Evolutionary conservation across 2,888 invertebrate genomes (phyloP).

Genomic region (Brenthis hecate): DNA sequence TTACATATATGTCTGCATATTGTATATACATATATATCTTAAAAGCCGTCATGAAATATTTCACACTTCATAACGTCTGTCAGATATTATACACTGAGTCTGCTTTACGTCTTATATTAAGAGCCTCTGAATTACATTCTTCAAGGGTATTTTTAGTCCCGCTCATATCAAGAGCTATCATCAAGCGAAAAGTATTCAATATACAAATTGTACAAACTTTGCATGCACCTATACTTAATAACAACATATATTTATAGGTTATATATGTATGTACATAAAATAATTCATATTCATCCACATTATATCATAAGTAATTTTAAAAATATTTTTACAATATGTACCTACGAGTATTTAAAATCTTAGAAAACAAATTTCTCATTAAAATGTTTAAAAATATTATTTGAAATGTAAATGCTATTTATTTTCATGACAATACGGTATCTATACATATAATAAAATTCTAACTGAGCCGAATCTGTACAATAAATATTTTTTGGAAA

Average conservation of each 20-base stretch:
- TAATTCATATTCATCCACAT: background rate
- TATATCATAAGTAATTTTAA: no score
- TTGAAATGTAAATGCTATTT: no score
- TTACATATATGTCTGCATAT: background rate
- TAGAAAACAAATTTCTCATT: no score
- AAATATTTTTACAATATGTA: no score
- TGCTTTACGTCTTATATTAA: constrained; percentile 58
- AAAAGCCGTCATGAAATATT: constrained; percentile 32
- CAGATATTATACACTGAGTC: constrained; percentile 60
- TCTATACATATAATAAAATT: no score
- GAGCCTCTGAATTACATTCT: constrained; percentile 45
- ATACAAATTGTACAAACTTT: constrained; percentile 13
- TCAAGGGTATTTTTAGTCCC: constrained; percentile 46
- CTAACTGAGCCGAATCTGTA: no score
- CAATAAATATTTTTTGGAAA: no score
- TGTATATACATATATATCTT: constrained; percentile 1
- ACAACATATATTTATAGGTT: no score
- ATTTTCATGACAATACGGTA: no score
- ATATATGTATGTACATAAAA: background rate
- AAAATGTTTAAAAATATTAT: no score
- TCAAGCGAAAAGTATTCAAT: constrained; percentile 32
- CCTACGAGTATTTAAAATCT: no score
- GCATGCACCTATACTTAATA: no score
- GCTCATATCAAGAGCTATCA: constrained; percentile 41
- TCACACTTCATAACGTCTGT: constrained; percentile 57